These are phyloP conservation scores for Cataglyphis hispanica DNA, from an alignment of 1,140 invertebrate genomes.

Conservation along the genomic window DNA sequence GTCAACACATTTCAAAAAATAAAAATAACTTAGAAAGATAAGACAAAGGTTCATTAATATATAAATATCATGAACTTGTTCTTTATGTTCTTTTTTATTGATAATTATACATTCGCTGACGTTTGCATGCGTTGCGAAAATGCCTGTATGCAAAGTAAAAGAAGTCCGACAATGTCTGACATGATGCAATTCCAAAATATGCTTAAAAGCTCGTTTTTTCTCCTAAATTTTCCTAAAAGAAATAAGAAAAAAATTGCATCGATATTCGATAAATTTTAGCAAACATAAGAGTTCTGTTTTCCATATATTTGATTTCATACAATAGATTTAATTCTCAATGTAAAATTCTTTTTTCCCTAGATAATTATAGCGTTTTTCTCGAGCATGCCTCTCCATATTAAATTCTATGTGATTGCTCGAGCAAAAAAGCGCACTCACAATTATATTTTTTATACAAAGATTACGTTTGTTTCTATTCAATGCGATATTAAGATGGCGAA, in stretches of 20 bases:
- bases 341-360: no score
- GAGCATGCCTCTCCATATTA: no score
- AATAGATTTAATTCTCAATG: no score
- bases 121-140: background rate
- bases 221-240: no score
- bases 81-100: background rate
- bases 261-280: no score
- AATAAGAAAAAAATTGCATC: no score
- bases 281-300: no score
- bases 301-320: no score
- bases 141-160: background rate
- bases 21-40: background rate
- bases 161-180: background rate
- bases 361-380: no score
- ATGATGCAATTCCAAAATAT: background rate
- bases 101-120: conserved; percentile 8
- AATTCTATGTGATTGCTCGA: background rate
- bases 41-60: background rate
- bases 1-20: background rate
- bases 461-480: background rate
- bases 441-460: background rate
- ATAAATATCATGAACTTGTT: background rate
- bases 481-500: background rate
- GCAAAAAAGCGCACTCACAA: background rate
- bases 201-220: no score